phyloP scores from a whole-genome alignment of 1,140 invertebrate genomes.

The Tetragnatha versicolor region DNA sequence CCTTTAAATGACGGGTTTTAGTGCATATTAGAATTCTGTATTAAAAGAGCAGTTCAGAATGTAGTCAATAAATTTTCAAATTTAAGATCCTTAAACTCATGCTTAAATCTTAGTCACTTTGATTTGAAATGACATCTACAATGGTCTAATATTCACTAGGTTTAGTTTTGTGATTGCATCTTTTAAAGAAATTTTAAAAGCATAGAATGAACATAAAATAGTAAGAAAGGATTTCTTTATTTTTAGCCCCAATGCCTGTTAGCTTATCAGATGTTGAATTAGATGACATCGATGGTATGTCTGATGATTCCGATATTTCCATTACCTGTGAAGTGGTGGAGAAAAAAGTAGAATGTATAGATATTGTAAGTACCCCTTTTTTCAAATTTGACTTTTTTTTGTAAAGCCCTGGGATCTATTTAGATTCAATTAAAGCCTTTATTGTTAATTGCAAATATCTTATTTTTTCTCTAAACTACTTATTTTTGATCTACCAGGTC shows the following conservation, averaged over 20 bases:
- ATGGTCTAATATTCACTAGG: too few species aligned
- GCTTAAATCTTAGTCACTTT: too few species aligned
- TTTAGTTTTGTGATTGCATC: too few species aligned
- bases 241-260: slow-evolving; percentile 14
- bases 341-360: slow-evolving; percentile 51
- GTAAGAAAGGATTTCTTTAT: not conserved
- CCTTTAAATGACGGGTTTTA: too few species aligned
- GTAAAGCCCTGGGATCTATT: not conserved
- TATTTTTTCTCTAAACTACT: not conserved
- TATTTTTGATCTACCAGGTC: not conserved
- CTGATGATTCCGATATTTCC: slow-evolving; percentile 39
- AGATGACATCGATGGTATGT: slow-evolving; percentile 40
- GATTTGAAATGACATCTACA: too few species aligned
- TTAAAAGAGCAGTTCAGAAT: too few species aligned
- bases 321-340: slow-evolving; percentile 52
- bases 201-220: too few species aligned
- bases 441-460: not conserved
- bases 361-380: slow-evolving; percentile 24
- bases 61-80: too few species aligned
- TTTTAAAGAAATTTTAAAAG: too few species aligned
- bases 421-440: not conserved
- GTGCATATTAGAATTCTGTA: too few species aligned
- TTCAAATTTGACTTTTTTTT: not conserved
- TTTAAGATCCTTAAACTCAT: too few species aligned
- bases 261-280: slow-evolving; percentile 46